Base-by-base conservation (phyloP, 2,113 vertebrate genomes). In the Hippocampus barbouri region DNA sequence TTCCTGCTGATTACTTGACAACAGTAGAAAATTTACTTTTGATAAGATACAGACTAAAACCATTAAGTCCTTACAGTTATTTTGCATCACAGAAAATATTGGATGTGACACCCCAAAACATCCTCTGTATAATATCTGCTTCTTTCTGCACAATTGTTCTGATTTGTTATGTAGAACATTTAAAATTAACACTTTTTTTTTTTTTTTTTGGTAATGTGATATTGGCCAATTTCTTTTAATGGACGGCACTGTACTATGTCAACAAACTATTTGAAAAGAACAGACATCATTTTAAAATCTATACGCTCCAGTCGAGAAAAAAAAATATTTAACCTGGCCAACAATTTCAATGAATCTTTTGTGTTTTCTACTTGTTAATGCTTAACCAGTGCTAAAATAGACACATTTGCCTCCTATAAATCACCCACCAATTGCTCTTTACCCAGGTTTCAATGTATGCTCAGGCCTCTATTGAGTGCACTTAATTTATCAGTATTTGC, bases 31-130 rank as follows among this genome's bases (percentile, higher is more conserved):
- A 84, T 72, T 74, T 21, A 27, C 38, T 56, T 73, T 80, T 81
- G 81, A 90, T 89, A 87, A 90, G 88, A 89, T 84, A 85, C 20
- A 62, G 74, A 80, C 77, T 66, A 49, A 69, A 69, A 38, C 47
- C 25, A 68, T 34, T 34, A 21, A 61, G 18, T 43, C n/a, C 20
- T 11, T n/a, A 41, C 61, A 64, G 62, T 41, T 64, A n/a, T 23
- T 57, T 64, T 23, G 7, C 14, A 23, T 64, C 9, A 30, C 23
- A 30, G 11, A 27, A 59, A 61, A 61, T 61, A 16, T 8, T 16
- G 14, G 14, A 14, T 30, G 25, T 21, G 14, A 60, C 3, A 15
- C 27, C 27, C 25, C 14, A 14, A 43, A 65, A 12, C 2, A 23
- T 27, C 18, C 30, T 62, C 18, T 38, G 1, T 14, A 10, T 3